Base-by-base conservation (phyloP, 2,113 vertebrate species). In the Amphiprion ocellaris region DNA sequence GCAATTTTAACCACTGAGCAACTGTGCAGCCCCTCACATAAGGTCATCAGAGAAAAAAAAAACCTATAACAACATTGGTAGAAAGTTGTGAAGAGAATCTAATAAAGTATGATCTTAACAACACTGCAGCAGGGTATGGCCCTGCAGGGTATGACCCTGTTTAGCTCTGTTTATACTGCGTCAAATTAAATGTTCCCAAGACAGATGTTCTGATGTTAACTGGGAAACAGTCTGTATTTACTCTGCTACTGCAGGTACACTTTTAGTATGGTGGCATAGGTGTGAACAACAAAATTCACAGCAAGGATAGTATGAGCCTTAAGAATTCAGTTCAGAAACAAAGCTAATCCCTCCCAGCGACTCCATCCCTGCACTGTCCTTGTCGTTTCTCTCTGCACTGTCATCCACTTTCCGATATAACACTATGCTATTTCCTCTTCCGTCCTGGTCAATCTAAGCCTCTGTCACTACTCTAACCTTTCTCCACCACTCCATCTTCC, bases 401-500 rank as follows among this genome's bases (percentile, higher is more conserved):
- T 73, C 87, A 61, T 87, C 77, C 74, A 54, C 71, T 71, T 69
- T 84, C 72, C 79, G 46, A 47, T 71, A 75, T 52, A 85, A 77
- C 85, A 72, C 46, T 52, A 46, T 58, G 74, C 86, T 53, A 86
- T 89, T 89, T 93, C 87, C 88, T 87, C 82, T 46, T 76, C 74
- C 79, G 70, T 85, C 81, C 80, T 84, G 72, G 86, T 91, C 87
- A 86, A 77, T 91, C 89, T 87, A 62, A 69, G 78, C 84, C 84
- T 86, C 76, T 89, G 72, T 85, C 89, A 83, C 66, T 15, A 19
- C 58, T 55, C 63, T 87, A 80, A 82, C 89, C 86, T 87, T 82
- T 82, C 26, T 26, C 71, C 54, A 71, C 69, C 77, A 44, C 85
- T 87, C 83, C 77, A 82, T 90, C 89, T 67, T 84, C 68, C 85